Percentiles rank a stretch among this genome's conserved stretches.
These are phyloP conservation scores for Diadumene lineata DNA, from an alignment of 92 coral and sea anemone species.

Conservation along the genomic window DNA sequence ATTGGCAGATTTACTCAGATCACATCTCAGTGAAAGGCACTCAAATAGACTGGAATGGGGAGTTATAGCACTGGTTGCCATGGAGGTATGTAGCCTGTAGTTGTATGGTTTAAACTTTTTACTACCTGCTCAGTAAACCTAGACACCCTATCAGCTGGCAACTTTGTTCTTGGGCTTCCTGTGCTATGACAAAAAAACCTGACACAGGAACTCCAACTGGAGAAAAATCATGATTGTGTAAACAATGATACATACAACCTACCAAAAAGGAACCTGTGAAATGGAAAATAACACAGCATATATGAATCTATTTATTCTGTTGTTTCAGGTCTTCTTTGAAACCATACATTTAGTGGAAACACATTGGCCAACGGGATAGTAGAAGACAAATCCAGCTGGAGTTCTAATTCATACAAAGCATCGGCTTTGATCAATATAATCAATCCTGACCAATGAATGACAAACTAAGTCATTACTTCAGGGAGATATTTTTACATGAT, in stretches of 20 bases:
- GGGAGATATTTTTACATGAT: too few species aligned
- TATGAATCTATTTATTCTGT: not conserved
- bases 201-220: too few species aligned
- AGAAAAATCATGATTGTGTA: too few species aligned
- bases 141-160: not conserved
- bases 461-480: too few species aligned
- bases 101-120: not conserved
- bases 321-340: slow-evolving; percentile 70
- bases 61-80: slow-evolving; percentile 74
- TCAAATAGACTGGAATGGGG: slow-evolving; percentile 86
- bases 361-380: slow-evolving; percentile 31
- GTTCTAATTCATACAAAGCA: too few species aligned
- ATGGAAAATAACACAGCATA: not conserved
- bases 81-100: slow-evolving; percentile 49
- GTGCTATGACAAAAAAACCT: too few species aligned
- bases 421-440: too few species aligned
- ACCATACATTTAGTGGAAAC: slow-evolving; percentile 69
- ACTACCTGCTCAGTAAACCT: not conserved
- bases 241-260: too few species aligned
- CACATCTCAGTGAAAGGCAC: slow-evolving; percentile 78
- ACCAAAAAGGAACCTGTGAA: not conserved
- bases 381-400: not conserved
- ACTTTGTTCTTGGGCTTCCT: too few species aligned
- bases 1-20: slow-evolving; percentile 71
- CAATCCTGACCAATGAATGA: too few species aligned